These are phyloP conservation scores for Sinonovacula constricta DNA, from an alignment of 1,140 invertebrate species.

Conservation along the genomic window DNA sequence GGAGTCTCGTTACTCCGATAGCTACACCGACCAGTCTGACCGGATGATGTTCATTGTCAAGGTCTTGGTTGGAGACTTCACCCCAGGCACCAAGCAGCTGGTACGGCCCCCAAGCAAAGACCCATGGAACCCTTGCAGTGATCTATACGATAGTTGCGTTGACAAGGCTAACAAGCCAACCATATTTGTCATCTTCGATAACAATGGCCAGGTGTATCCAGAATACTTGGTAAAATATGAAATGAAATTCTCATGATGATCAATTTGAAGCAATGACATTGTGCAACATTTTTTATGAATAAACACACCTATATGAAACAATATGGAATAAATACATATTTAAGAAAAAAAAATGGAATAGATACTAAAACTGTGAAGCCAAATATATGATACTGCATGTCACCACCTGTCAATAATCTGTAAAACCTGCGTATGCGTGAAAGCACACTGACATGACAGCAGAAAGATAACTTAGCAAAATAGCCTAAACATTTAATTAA, in stretches of 20 bases:
- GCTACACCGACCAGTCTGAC: slow-evolving; percentile 43
- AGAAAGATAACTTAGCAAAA: too few relatives aligned
- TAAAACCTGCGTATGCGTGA: too few relatives aligned
- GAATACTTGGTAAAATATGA: slow-evolving; percentile 66
- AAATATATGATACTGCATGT: too few relatives aligned
- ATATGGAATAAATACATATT: too few relatives aligned
- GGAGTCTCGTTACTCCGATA: slow-evolving; percentile 54
- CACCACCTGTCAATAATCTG: too few relatives aligned
- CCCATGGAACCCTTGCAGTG: slow-evolving; percentile 19
- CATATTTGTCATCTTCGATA: slow-evolving; percentile 68
- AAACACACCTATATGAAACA: too few relatives aligned
- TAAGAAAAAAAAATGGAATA: too few relatives aligned
- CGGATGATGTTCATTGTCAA: slow-evolving; percentile 57
- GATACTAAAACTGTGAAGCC: too few relatives aligned
- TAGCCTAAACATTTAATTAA: too few relatives aligned
- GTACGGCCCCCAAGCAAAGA: slow-evolving; percentile 57
- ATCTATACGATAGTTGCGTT: slow-evolving; percentile 66
- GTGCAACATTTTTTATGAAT: too few relatives aligned
- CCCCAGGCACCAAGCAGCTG: slow-evolving; percentile 42
- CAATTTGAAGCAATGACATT: too few relatives aligned
- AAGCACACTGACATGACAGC: too few relatives aligned
- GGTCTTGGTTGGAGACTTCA: slow-evolving; percentile 64
- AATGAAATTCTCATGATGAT: slow-evolving; percentile 7
- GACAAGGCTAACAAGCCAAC: slow-evolving; percentile 54
- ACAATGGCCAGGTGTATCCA: slow-evolving; percentile 63